phyloP scores from a whole-genome alignment of 37 sponge, comb jelly and placozoan species.

The Spongia lamella region DNA sequence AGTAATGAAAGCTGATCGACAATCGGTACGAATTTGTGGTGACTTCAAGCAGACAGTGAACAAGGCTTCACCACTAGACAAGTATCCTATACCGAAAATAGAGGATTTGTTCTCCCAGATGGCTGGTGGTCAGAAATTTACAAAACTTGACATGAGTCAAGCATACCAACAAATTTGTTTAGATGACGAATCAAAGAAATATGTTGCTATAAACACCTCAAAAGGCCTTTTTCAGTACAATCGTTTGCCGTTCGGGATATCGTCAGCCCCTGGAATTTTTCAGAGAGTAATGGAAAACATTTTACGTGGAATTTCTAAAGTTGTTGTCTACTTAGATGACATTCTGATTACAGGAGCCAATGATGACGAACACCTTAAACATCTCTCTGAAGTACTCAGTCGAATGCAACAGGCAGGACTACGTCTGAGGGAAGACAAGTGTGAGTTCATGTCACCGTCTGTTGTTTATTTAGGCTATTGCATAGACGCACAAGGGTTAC shows the following conservation, averaged over 20 bases:
- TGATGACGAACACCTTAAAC: constrained; percentile 4
- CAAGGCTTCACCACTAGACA: neutral
- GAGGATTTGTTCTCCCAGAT: constrained; percentile 3
- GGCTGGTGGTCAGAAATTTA: constrained; percentile 14
- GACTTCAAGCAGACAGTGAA: constrained; percentile 21
- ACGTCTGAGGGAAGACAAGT: neutral
- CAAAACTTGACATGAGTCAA: constrained; percentile 36
- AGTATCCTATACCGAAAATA: constrained; percentile 11
- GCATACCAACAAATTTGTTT: constrained; percentile 24
- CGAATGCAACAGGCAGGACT: neutral
- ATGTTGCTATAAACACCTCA: constrained; percentile 29
- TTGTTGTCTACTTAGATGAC: constrained; percentile 38
- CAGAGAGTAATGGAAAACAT: constrained; percentile 33
- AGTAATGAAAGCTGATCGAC: constrained; percentile 25
- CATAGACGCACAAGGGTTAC: constrained; percentile 9
- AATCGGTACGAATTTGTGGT: constrained; percentile 44
- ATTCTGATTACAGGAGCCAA: constrained; percentile 22
- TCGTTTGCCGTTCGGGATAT: constrained; percentile 24
- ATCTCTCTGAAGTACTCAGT: constrained; percentile 10
- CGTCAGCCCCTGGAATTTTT: constrained; percentile 35
- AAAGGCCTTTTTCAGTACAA: constrained; percentile 25
- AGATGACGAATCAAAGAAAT: constrained; percentile 17
- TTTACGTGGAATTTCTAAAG: constrained; percentile 30
- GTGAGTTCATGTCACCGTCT: constrained; percentile 14
- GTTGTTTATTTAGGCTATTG: constrained; percentile 27